A percentile compares a stretch with the other conserved stretches of the same genome.
These are phyloP conservation scores for Chascanopsetta lugubris DNA, from an alignment of 2,113 vertebrate genomes.

Conservation along the genomic window DNA sequence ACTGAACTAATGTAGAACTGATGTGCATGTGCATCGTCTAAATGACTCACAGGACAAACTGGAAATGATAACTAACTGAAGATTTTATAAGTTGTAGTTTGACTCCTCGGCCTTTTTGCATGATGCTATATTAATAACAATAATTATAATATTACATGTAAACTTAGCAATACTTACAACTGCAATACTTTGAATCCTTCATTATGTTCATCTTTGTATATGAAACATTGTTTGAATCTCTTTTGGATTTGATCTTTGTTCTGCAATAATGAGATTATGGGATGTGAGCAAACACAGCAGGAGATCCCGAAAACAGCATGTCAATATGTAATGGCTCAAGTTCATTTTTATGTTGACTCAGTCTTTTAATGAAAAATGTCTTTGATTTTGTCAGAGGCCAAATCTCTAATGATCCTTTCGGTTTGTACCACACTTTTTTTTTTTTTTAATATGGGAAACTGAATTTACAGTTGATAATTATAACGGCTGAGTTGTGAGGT, in stretches of 20 bases:
- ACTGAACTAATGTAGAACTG: constrained; percentile 50
- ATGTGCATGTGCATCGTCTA: constrained; percentile 59
- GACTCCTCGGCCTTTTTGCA: constrained; percentile 53
- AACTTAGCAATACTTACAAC: constrained; percentile 47
- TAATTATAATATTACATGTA: constrained; percentile 28
- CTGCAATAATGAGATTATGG: constrained; percentile 19
- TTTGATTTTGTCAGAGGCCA: constrained; percentile 4
- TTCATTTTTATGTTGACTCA: not conserved
- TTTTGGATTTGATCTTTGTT: constrained; percentile 26
- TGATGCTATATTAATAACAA: constrained; percentile 46
- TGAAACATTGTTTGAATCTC: constrained; percentile 6
- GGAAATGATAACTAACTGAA: constrained; percentile 17
- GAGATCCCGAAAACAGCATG: not conserved
- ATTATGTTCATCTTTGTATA: constrained; percentile 27
- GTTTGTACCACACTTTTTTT: not conserved
- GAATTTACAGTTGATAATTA: not conserved
- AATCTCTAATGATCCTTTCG: not conserved
- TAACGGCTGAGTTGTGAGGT: not conserved
- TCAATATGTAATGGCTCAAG: constrained; percentile 3
- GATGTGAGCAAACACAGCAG: constrained; percentile 21
- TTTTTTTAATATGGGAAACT: not conserved
- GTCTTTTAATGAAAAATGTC: not conserved
- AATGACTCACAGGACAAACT: constrained; percentile 44
- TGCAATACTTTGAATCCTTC: constrained; percentile 20
- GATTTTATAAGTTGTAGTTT: constrained; percentile 31